Evolutionary conservation across 2,888 invertebrate species (phyloP).

Genomic region (Coleophora deauratella): DNA sequence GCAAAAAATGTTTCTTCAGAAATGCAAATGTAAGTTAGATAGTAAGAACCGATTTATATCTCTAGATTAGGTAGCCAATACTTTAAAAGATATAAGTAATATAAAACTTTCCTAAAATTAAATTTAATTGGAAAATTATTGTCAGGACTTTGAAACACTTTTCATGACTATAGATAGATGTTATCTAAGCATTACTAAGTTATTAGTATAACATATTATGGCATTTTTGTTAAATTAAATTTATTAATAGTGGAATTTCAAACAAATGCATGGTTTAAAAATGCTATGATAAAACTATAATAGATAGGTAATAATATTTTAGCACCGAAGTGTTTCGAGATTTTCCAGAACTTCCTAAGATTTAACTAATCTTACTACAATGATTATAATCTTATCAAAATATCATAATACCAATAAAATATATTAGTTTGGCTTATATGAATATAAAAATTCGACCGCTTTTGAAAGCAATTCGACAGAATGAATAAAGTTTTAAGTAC

Average conservation of each 20-base stretch:
- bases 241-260: constrained; percentile 4
- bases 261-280: constrained; percentile 3
- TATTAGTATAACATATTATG: too few species aligned
- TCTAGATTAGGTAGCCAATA: too few species aligned
- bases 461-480: too few species aligned
- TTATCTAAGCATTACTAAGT: too few species aligned
- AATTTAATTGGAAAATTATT: constrained; percentile 6
- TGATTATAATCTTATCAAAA: constrained; percentile 44
- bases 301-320: constrained; percentile 28
- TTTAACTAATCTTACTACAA: constrained; percentile 5
- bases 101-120: constrained; percentile 22
- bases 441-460: constrained; percentile 19
- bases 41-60: too few species aligned
- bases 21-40: too few species aligned
- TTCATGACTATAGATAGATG: too few species aligned
- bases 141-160: too few species aligned
- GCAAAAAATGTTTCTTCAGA: too few species aligned
- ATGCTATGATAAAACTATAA: constrained; percentile 22
- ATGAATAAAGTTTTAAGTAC: too few species aligned
- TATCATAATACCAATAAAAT: constrained; percentile 35
- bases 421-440: constrained; percentile 36
- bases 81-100: constrained; percentile 12
- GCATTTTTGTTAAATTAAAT: too few species aligned
- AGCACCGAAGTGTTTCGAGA: constrained; percentile 56
- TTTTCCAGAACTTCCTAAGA: too few species aligned